Base-by-base conservation (phyloP, 2,888 invertebrate genomes). In the Aproaerema taeniolella region DNA sequence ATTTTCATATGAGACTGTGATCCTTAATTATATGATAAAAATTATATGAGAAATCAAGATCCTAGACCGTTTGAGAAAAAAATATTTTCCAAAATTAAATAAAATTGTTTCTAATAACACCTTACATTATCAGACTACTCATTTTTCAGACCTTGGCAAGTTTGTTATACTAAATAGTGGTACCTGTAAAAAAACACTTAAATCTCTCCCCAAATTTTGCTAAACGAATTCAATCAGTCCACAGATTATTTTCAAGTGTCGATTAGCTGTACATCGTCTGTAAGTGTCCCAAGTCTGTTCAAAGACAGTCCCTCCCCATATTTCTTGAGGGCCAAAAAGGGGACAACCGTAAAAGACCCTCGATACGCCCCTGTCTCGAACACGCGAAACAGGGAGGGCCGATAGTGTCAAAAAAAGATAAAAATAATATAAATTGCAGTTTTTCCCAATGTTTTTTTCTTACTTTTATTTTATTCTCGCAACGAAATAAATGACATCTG, bases 351-450 rank as follows among this genome's bases (percentile, higher is more conserved):
- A 70, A 81, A 80, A 67, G 74, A 73, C 77, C 69, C 73, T 79
- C 70, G 67, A 76, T 73, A 71, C 80, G 72, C 82, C 82, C 80
- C 78, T 79, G 80, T 78, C 79, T 61, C 66, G 38, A 65, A 60
- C 81, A 79, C 66, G 66, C 73, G 54, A 61, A 63, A 55, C 57
- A 62, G 69, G 75, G 78, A 71, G 80, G 79, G 71, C 67, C 64
- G 86, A 87, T 86, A 86, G 78, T 82, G 86, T 87, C 87, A 86
- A 75, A 83, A 81, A 79, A 87, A 87, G 85, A 87, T 86, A 87
- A 86, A 83, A 83, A 75, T 76, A 79, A 79, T 76, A 86, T 85
- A 74, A 77, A 86, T 79, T 70, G 76, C 78, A 57, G 59, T 70
- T 79, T 68, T 73, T 65, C 58, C 42, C 46, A 53, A 53, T 55